These are phyloP conservation scores for Drosophila sucinea DNA, from an alignment of 1,140 invertebrate genomes.

Conservation along the genomic window DNA sequence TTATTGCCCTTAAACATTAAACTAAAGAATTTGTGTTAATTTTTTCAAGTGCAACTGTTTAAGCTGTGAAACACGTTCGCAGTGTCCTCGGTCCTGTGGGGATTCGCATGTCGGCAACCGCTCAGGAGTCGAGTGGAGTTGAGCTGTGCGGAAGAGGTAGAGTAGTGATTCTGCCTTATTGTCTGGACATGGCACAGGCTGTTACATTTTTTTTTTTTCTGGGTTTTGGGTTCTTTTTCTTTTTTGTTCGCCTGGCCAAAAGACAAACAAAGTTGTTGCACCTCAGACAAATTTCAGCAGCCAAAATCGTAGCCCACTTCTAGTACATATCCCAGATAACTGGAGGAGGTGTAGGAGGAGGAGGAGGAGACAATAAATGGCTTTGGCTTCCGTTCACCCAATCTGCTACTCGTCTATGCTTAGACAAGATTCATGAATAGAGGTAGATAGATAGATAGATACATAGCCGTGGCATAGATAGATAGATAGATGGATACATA, in stretches of 20 bases:
- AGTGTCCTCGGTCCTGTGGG: conserved; percentile 40
- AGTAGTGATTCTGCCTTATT: conserved; percentile 11
- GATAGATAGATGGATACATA: background rate
- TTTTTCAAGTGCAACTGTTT: conserved; percentile 24
- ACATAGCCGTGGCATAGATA: conserved; percentile 9
- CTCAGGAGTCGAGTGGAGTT: conserved; percentile 18
- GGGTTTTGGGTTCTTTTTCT: background rate
- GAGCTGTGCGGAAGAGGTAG: background rate
- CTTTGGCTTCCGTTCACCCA: conserved; percentile 1
- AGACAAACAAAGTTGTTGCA: conserved; percentile 11
- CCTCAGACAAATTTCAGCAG: conserved; percentile 7
- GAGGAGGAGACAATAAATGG: conserved; percentile 17
- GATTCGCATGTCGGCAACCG: conserved; percentile 18
- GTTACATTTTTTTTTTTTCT: background rate
- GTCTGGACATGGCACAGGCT: conserved; percentile 11
- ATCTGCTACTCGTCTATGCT: conserved; percentile 12
- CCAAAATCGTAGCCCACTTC: background rate
- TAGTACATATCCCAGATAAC: background rate
- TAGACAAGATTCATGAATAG: conserved; percentile 12
- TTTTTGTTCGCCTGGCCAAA: background rate
- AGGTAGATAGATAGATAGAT: conserved; percentile 9
- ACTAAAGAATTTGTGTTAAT: no score
- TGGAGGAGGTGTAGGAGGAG: background rate
- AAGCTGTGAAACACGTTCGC: conserved; percentile 53
- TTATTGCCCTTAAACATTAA: no score